Percentiles rank a stretch among this genome's conserved stretches.
These are phyloP conservation scores for Chrysomallon squamiferum DNA, from an alignment of 1,140 invertebrate genomes.

Conservation along the genomic window DNA sequence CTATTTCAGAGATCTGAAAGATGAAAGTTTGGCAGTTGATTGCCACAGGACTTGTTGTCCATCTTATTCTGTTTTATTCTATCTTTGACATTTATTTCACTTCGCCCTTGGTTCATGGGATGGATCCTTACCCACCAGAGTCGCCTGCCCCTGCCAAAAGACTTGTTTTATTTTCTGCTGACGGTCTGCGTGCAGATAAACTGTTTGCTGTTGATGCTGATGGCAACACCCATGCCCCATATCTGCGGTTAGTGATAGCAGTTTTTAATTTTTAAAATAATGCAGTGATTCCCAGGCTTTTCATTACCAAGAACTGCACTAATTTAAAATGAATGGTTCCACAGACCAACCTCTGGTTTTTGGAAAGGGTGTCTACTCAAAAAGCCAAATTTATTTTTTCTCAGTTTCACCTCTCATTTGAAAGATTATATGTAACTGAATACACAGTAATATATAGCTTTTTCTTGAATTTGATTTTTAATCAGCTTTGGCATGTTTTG, in stretches of 20 bases:
- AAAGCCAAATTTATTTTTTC: no score
- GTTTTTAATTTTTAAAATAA: no score
- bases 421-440: no score
- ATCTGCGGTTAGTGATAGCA: conserved; percentile 58
- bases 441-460: no score
- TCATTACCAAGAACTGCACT: no score
- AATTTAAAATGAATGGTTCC: no score
- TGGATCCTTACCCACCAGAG: conserved; percentile 47
- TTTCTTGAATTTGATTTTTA: no score
- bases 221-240: conserved; percentile 62
- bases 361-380: no score
- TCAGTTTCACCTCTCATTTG: no score
- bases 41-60: conserved; percentile 62
- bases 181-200: conserved; percentile 87
- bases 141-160: conserved; percentile 73
- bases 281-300: no score
- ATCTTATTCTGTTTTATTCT: conserved; percentile 69
- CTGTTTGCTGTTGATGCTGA: conserved; percentile 69
- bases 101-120: conserved; percentile 69
- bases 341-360: no score
- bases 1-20: background rate
- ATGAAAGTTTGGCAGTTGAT: conserved; percentile 53
- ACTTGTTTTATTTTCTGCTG: conserved; percentile 84
- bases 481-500: no score
- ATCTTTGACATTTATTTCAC: conserved; percentile 74